Conservation (phyloP, 2,113 vertebrate genomes). For the Baryphthengus martii region DNA sequence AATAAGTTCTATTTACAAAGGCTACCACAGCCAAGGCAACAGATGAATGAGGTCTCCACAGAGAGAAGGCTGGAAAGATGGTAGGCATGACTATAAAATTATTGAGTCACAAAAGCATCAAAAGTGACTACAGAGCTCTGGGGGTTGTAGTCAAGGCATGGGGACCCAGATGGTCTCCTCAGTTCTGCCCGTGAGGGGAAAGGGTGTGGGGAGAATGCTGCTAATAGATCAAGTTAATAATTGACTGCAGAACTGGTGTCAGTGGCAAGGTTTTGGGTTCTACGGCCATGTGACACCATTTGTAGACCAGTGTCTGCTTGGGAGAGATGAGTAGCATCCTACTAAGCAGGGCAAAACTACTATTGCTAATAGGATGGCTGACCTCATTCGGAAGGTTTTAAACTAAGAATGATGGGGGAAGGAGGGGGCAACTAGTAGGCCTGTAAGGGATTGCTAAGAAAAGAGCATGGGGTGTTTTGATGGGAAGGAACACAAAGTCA, state of each 20-base stretch:
- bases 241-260: neutral
- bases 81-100: neutral
- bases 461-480: neutral
- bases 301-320: neutral
- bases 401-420: neutral
- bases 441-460: neutral
- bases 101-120: neutral
- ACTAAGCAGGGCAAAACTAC: neutral
- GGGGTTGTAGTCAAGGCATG: neutral
- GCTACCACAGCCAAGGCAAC: neutral
- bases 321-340: neutral
- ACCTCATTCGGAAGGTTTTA: neutral
- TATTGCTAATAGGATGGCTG: neutral
- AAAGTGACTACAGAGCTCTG: neutral
- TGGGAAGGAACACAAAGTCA: neutral
- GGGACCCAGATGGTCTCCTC: neutral
- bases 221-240: neutral
- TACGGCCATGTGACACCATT: neutral
- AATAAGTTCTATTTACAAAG: neutral
- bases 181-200: neutral
- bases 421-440: neutral
- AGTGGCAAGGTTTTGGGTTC: neutral
- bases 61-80: neutral
- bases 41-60: neutral
- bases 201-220: neutral